Percentiles rank a stretch among this genome's conserved stretches.
These are phyloP conservation scores for Steinernema carpocapsae DNA, from an alignment of 2,888 invertebrate genomes.

Conservation along the genomic window DNA sequence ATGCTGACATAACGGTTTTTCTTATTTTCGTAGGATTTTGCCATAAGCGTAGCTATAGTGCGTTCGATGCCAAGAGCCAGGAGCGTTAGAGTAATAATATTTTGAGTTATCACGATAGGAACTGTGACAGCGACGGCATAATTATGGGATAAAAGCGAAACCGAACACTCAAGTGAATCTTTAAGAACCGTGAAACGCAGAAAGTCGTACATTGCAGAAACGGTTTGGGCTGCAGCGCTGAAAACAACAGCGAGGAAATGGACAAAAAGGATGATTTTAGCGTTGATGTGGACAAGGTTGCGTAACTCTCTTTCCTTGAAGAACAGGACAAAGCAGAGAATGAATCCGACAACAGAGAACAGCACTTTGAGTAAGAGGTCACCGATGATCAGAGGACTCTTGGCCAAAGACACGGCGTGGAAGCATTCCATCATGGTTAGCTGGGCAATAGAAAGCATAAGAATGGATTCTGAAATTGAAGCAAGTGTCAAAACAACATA, in stretches of 20 bases:
- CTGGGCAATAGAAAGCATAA: no score
- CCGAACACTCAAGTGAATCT: background rate
- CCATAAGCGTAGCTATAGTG: background rate
- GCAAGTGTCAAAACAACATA: no score
- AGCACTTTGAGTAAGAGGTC: background rate
- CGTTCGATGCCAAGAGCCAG: conserved; percentile 19
- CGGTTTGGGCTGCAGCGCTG: background rate
- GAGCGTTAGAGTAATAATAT: background rate
- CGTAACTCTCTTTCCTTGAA: background rate
- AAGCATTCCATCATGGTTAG: background rate
- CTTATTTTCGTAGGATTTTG: conserved; percentile 17
- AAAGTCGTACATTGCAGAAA: conserved; percentile 1
- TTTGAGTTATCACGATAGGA: background rate
- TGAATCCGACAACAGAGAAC: background rate
- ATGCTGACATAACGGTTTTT: conserved; percentile 5
- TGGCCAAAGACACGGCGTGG: background rate
- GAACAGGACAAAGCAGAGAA: conserved; percentile 1
- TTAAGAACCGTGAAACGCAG: background rate
- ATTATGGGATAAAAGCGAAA: conserved; percentile 15
- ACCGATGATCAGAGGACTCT: conserved; percentile 6
- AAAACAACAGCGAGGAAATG: conserved; percentile 12
- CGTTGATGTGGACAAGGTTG: conserved; percentile 11
- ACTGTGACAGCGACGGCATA: background rate
- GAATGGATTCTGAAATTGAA: no score
- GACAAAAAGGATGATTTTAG: background rate